Percentiles rank a stretch among this genome's conserved stretches.
Evolutionary conservation across 1,140 invertebrate species (phyloP).

Genomic region (Apocrypta bakeri): DNA sequence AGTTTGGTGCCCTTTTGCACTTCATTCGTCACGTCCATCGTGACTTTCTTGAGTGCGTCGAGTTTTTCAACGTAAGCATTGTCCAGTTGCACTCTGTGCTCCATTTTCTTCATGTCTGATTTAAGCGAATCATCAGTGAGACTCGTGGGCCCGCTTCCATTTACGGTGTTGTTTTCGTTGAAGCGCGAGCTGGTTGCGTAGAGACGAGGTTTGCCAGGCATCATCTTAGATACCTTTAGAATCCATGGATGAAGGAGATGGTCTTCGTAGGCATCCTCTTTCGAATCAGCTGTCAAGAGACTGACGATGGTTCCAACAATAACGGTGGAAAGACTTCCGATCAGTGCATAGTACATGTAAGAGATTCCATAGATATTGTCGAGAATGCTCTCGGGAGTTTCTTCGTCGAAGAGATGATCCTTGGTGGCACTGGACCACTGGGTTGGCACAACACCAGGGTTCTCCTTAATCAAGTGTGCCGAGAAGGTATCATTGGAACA

Average conservation of each 20-base stretch:
- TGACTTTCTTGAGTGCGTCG: constrained; percentile 66
- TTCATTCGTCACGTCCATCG: constrained; percentile 70
- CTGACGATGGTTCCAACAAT: constrained; percentile 80
- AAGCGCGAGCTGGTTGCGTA: constrained; percentile 55
- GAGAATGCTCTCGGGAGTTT: constrained; percentile 62
- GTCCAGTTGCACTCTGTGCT: constrained; percentile 60
- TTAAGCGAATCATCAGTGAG: constrained; percentile 45
- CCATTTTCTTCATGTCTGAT: constrained; percentile 55
- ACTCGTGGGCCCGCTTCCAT: constrained; percentile 53
- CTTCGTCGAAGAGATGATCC: constrained; percentile 39
- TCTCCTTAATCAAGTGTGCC: constrained; percentile 72
- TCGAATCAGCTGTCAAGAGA: constrained; percentile 76
- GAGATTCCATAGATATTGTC: constrained; percentile 80
- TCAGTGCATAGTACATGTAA: constrained; percentile 85
- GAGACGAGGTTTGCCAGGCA: constrained; percentile 74
- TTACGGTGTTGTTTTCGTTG: constrained; percentile 42
- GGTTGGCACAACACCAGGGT: constrained; percentile 47
- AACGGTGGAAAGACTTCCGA: constrained; percentile 81
- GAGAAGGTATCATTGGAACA: constrained; percentile 81
- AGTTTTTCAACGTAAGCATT: constrained; percentile 66
- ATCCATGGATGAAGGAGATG: constrained; percentile 80
- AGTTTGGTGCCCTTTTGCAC: constrained; percentile 70
- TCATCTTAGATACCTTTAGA: constrained; percentile 75
- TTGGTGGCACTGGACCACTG: constrained; percentile 37
- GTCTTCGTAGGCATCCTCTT: constrained; percentile 81